phyloP scores from a whole-genome alignment of 2,888 invertebrate species.

The Halictus ligatus region DNA sequence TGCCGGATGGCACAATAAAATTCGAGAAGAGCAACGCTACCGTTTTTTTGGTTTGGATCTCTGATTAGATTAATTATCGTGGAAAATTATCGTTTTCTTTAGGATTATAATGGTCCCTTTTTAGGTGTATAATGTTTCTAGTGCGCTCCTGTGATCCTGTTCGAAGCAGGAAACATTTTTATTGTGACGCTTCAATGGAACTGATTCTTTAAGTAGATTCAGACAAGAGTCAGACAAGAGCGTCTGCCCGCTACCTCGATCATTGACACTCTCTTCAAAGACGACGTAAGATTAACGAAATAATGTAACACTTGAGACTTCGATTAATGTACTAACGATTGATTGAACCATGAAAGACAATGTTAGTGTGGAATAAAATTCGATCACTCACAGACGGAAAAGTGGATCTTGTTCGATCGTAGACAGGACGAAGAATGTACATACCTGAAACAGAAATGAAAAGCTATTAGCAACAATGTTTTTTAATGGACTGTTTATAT shows the following conservation, averaged over 20 bases:
- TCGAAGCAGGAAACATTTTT: too few species aligned
- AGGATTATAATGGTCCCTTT: too few species aligned
- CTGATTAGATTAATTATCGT: neutral
- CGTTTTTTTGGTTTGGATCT: neutral
- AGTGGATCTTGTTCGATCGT: neutral
- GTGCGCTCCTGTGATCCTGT: too few species aligned
- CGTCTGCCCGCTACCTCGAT: too few species aligned
- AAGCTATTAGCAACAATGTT: slow-evolving; percentile 29
- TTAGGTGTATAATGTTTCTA: too few species aligned
- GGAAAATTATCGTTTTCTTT: neutral
- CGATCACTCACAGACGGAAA: slow-evolving; percentile 32
- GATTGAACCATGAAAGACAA: neutral
- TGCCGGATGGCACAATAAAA: neutral
- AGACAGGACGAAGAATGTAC: slow-evolving; percentile 35
- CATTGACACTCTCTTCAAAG: too few species aligned
- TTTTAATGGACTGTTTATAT: slow-evolving; percentile 28
- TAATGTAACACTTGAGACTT: too few species aligned
- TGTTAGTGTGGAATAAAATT: neutral
- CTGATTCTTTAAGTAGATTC: too few species aligned
- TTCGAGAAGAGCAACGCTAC: neutral
- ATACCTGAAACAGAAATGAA: slow-evolving; percentile 64
- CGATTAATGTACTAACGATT: too few species aligned
- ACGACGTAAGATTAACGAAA: too few species aligned
- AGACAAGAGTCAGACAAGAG: too few species aligned
- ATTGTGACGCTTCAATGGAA: too few species aligned